Percentiles rank a stretch among this genome's conserved stretches.
These are phyloP conservation scores for Mesembrinibis cayennensis DNA, from an alignment of 2,113 vertebrate species.

Conservation along the genomic window DNA sequence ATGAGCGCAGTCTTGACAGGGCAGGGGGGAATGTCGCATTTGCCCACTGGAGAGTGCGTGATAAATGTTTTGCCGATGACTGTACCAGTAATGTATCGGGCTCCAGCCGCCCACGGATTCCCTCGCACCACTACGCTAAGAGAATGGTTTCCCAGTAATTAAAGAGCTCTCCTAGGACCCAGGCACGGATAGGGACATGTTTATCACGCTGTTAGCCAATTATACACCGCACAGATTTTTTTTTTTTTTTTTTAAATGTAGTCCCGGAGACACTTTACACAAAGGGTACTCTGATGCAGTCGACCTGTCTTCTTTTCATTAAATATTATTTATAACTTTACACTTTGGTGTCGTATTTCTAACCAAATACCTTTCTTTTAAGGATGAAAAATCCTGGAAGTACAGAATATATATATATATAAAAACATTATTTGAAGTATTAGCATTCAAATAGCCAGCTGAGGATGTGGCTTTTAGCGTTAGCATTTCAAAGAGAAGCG, in stretches of 20 bases:
- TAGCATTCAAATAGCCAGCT: slow-evolving; percentile 1
- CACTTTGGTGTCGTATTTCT: not conserved
- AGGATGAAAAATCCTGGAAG: not conserved
- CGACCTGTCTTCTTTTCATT: not conserved
- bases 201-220: slow-evolving; percentile 64
- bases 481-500: slow-evolving; percentile 57
- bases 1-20: slow-evolving; percentile 81
- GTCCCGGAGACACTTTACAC: not conserved
- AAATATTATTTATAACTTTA: not conserved
- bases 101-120: slow-evolving; percentile 75
- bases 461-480: slow-evolving; percentile 52
- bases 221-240: slow-evolving; percentile 13
- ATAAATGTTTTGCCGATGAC: slow-evolving; percentile 91
- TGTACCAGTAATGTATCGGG: slow-evolving; percentile 71
- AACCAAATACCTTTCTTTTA: not conserved
- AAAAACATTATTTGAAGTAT: not conserved
- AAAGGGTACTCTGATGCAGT: not conserved
- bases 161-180: slow-evolving; percentile 70
- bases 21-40: slow-evolving; percentile 87
- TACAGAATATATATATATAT: not conserved
- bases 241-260: not conserved
- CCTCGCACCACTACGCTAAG: slow-evolving; percentile 65
- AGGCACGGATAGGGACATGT: slow-evolving; percentile 65
- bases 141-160: slow-evolving; percentile 75
- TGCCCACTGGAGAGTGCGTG: slow-evolving; percentile 84